Base-by-base conservation (phyloP, 2,888 invertebrate genomes). In the Merodon equestris region DNA sequence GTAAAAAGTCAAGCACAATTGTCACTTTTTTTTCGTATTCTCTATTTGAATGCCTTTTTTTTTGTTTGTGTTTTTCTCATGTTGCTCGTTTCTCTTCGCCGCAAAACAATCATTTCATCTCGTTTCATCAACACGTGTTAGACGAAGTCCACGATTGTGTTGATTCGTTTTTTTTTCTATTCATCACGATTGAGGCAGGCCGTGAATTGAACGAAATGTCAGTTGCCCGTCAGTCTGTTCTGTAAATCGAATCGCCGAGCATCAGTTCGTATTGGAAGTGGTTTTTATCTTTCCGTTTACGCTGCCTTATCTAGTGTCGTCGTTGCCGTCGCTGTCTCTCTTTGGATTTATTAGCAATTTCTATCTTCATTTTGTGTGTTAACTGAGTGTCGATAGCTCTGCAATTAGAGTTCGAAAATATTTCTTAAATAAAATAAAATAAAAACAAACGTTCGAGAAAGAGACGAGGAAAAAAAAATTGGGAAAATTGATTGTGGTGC, bases 121-220 rank as follows among this genome's bases (percentile, higher is more conserved):
- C 61, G 3, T 10, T 67, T 13, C 1, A 34, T 14, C 19, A 42
- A 0, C 14, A 5, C 2, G 9, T 0, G 42, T 15, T 1, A 13
- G 57, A 76, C 2, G 42, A 50, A 36, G 71, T 54, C 14, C 14
- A 17, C 0, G 7, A 1, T 34, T 45, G 51, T 60, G 53, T 57
- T 50, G 15, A 34, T 51, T 56, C 53, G 36, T 48, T 67, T 68
- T 77, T 61, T 58, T 53, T 73, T 36, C 47, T 72, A 42, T 47
- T 77, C 47, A 18, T 64, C n/a, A 15, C 61, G 51, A 77, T 77
- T 77, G 73, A 77, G 77, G 77, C 73, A 77, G 77, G 73, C 77
- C 67, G 63, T 27, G 42, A 66, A 15, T 18, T 73, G 73, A 77
- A 27, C 27, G 27, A 27, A 27, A 27, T 27, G 27, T 27, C 27